Evolutionary conservation across 2,797 vertebrate species (phyloP).

Genomic region (Catostomus latipinnis): DNA sequence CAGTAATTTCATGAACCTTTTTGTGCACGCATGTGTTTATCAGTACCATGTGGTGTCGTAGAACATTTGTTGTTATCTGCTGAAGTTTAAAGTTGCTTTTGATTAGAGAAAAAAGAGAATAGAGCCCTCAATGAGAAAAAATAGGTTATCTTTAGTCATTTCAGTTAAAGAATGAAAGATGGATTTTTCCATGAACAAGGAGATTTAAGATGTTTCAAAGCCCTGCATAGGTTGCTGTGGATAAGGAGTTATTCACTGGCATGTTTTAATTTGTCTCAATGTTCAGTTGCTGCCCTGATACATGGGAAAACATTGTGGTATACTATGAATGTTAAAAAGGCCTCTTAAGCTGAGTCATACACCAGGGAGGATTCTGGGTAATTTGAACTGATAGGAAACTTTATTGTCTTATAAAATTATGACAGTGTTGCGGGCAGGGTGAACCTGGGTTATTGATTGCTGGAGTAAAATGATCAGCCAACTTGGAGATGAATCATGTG

Average conservation of each 20-base stretch:
- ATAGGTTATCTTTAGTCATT: background rate
- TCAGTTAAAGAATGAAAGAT: constrained; percentile 4
- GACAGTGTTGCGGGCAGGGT: background rate
- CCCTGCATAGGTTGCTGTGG: background rate
- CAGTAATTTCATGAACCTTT: constrained; percentile 33
- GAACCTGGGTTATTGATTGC: background rate
- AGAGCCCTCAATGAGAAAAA: background rate
- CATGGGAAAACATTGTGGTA: background rate
- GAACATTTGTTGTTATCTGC: constrained; percentile 30
- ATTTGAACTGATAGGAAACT: constrained; percentile 1
- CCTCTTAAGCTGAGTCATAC: constrained; percentile 12
- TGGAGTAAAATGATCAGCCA: constrained; percentile 2
- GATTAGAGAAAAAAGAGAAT: constrained; percentile 8
- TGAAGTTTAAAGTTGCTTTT: constrained; percentile 38
- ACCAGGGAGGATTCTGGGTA: constrained; percentile 3
- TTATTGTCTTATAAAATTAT: background rate
- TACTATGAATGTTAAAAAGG: background rate
- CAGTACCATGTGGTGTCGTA: constrained; percentile 24
- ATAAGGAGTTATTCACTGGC: background rate
- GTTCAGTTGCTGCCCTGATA: background rate
- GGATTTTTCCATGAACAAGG: constrained; percentile 10
- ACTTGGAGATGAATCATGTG: background rate
- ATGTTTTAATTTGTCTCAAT: background rate
- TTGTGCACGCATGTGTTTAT: constrained; percentile 19
- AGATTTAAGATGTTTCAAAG: constrained; percentile 15